A percentile compares a stretch with the other conserved stretches of the same genome.
Conservation (phyloP, 2,113 vertebrate genomes). For the Bos taurus region DNA sequence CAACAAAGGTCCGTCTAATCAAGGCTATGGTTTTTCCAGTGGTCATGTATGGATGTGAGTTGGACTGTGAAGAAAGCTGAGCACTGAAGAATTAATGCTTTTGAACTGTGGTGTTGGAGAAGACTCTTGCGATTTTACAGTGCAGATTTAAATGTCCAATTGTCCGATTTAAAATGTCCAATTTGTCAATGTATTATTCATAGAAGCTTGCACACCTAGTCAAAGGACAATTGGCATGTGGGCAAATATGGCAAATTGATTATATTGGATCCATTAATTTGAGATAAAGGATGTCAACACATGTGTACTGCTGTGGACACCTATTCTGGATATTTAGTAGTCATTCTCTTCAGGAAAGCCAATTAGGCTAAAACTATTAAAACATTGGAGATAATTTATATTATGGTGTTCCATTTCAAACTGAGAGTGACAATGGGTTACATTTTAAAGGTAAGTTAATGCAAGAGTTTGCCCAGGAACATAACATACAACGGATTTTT, state of each 20-base stretch:
- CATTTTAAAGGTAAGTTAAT: background rate
- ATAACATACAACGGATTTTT: background rate
- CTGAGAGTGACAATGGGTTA: background rate
- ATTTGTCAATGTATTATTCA: background rate
- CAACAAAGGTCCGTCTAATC: background rate
- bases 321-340: background rate
- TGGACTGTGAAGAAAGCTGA: background rate
- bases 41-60: background rate
- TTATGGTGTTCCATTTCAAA: background rate
- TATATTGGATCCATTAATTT: background rate
- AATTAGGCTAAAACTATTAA: background rate
- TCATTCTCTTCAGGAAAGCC: background rate
- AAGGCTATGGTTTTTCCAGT: background rate
- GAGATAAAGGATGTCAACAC: background rate
- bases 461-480: background rate
- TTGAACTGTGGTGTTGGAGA: background rate
- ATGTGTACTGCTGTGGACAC: background rate
- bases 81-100: background rate
- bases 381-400: background rate
- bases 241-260: background rate
- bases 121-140: background rate
- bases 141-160: background rate
- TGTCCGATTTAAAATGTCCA: background rate
- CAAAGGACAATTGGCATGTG: background rate
- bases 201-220: background rate